Evolutionary conservation across 2,797 vertebrate genomes (phyloP), one percentile per base, ranked within the genome.

Genomic region (Semotilus atromaculatus): DNA sequence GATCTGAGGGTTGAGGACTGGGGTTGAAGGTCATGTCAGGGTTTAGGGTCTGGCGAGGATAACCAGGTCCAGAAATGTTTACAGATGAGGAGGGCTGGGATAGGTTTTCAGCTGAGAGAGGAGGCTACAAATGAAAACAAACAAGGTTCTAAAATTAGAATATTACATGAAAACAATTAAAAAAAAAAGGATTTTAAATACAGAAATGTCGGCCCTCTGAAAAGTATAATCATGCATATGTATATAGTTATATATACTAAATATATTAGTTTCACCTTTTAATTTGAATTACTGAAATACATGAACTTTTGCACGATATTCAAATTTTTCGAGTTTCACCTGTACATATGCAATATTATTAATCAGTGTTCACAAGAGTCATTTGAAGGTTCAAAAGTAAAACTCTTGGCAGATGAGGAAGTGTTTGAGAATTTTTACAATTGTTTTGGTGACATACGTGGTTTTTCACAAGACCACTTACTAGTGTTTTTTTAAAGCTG

Each of bases 51-150:
- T 67, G 80, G 0, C 73, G 62, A 19, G 92, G 88, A 77, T 93
- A 94, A 53, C 92, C 91, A 1, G 92, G 90, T 66, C 91, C 92
- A 10, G 90, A 78, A 70, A 78, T 87, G 70, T 82, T 73, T 3
- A 21, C 85, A 70, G 92, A 91, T 2, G 93, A 89, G 8, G 93
- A 90, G 0, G 91, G 78, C 58, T 91, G 93, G 16, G 92, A 68
- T 67, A 93, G 64, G 85, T 38, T 89, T 34, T 90, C 91, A 67
- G 93, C 90, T 8, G 92, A 88, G 53, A 94, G 80, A 89, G 45
- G 91, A 38, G 93, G 90, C 94, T 95, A 90, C 29, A 88, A 81
- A 68, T 82, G 7, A 84, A 60, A 62, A 31, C 5, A 26, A 55
- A 45, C n/a, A 77, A 75, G n/a, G n/a, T n/a, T n/a, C n/a, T n/a